Percentiles rank a stretch among this genome's conserved stretches.
Evolutionary conservation across 2,888 invertebrate genomes (phyloP).

Genomic region (Pseudolycoriella hygida): DNA sequence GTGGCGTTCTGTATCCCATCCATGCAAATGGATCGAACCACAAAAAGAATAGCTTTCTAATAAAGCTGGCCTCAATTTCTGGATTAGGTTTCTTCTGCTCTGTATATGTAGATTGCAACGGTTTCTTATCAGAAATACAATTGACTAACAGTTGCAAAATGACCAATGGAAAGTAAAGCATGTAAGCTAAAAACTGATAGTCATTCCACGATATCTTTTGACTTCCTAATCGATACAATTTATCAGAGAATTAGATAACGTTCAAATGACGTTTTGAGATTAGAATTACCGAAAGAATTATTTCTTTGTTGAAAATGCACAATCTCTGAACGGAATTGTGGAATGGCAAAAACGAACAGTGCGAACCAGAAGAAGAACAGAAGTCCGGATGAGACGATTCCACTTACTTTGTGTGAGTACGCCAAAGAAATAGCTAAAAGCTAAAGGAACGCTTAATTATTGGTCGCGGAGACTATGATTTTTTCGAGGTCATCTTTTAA

Average conservation of each 20-base stretch:
- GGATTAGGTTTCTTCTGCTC: conserved; percentile 28
- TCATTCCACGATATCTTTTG: conserved; percentile 1
- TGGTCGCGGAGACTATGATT: no score
- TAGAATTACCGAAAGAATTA: conserved; percentile 5
- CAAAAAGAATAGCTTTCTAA: conserved; percentile 34
- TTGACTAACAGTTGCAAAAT: conserved; percentile 20
- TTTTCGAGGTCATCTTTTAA: no score
- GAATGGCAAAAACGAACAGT: conserved; percentile 23
- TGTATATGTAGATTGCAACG: conserved; percentile 7
- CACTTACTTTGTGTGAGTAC: conserved; percentile 30
- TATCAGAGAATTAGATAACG: background rate
- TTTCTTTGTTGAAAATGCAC: conserved; percentile 5
- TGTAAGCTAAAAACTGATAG: conserved; percentile 17
- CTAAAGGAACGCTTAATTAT: no score
- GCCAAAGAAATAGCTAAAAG: conserved; percentile 24
- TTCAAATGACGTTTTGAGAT: background rate
- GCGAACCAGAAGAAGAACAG: conserved; percentile 38
- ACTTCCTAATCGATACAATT: background rate
- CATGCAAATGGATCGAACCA: conserved; percentile 36
- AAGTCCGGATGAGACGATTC: conserved; percentile 35
- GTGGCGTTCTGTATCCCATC: conserved; percentile 31
- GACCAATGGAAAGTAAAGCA: conserved; percentile 24
- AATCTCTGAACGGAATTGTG: conserved; percentile 13
- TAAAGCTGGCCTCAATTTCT: conserved; percentile 33
- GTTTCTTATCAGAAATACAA: conserved; percentile 23